Percentiles rank a stretch among this genome's conserved stretches.
Evolutionary conservation across 2,797 vertebrate species (phyloP).

Genomic region (Helicolenus hilgendorfi): DNA sequence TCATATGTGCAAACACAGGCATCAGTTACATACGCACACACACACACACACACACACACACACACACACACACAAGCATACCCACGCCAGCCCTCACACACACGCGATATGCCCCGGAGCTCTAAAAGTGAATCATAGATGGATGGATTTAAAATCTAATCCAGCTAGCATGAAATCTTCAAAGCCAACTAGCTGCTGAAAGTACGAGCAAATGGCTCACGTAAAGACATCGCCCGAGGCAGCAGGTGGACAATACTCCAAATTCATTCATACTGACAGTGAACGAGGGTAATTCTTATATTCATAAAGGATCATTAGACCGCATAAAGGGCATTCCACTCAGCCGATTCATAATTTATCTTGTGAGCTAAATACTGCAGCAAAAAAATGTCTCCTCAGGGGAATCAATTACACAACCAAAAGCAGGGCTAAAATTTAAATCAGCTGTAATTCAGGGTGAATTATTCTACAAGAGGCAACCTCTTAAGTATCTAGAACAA

Average conservation of each 20-base stretch:
- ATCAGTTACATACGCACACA: neutral
- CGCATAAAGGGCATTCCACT: conserved; percentile 18
- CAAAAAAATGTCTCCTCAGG: neutral
- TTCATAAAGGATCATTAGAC: conserved; percentile 33
- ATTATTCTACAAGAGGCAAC: neutral
- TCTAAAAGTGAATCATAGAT: conserved; percentile 49
- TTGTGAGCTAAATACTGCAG: conserved; percentile 36
- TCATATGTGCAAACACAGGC: neutral
- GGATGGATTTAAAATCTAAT: conserved; percentile 57
- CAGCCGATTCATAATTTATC: conserved; percentile 42
- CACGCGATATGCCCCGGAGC: conserved; percentile 8
- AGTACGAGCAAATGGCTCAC: neutral
- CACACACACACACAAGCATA: neutral
- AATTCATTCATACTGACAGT: conserved; percentile 25
- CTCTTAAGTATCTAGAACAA: neutral
- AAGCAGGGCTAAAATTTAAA: neutral
- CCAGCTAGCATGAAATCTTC: conserved; percentile 52
- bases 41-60: neutral
- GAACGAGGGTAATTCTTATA: conserved; percentile 30
- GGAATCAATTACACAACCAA: conserved; percentile 9
- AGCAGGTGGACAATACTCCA: conserved; percentile 37
- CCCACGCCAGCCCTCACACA: neutral
- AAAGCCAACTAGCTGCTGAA: conserved; percentile 20
- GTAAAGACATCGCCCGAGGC: conserved; percentile 22
- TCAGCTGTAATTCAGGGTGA: neutral